A percentile compares a stretch with the other conserved stretches of the same genome.
phyloP scores from a whole-genome alignment of 2,113 vertebrate species.

The Bubo bubo region DNA sequence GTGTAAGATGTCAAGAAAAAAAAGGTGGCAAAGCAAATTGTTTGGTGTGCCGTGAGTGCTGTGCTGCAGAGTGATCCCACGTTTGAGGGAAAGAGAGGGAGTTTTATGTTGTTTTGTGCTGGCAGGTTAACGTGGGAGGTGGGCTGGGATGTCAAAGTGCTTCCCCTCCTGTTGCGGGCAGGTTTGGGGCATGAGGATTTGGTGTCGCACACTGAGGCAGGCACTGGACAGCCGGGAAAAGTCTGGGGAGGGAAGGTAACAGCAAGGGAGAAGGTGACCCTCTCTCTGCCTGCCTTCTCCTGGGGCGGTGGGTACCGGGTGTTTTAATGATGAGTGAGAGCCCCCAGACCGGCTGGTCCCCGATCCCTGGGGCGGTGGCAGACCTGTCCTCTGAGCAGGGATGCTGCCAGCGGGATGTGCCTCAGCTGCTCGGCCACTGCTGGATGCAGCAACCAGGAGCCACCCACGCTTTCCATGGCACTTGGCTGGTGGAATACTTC shows the following conservation, averaged over 20 bases:
- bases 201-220: rapidly evolving
- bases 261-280: background rate
- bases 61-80: background rate
- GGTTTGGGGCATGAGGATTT: background rate
- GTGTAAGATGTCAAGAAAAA: background rate
- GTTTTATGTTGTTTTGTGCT: background rate
- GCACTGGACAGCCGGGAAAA: background rate
- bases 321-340: background rate
- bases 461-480: rapidly evolving
- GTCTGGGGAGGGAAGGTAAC: too few species aligned
- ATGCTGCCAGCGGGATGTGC: background rate
- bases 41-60: background rate
- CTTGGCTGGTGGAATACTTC: background rate
- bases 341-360: background rate
- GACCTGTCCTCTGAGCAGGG: background rate
- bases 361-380: background rate
- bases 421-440: background rate
- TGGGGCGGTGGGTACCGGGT: background rate
- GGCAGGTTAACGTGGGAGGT: background rate
- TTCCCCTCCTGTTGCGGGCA: background rate
- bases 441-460: background rate
- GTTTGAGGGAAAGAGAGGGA: background rate
- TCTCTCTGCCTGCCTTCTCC: background rate
- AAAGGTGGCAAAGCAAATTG: background rate
- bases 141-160: background rate